Conservation (phyloP, 2,797 vertebrate genomes). For the Enteromius unitaeniatus region DNA sequence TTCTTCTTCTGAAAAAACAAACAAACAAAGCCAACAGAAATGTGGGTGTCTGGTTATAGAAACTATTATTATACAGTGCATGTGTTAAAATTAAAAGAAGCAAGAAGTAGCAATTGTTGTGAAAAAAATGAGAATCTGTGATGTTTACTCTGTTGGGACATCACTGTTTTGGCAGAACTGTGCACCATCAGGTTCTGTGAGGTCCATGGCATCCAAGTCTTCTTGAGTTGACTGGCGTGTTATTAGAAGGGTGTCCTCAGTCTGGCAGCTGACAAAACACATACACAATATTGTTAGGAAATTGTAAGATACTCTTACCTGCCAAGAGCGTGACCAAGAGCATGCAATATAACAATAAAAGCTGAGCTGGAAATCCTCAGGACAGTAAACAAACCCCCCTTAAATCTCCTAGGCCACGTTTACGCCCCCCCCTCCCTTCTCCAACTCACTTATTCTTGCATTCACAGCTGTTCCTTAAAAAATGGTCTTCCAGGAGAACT, state of each 20-base stretch:
- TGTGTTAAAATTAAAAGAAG: neutral
- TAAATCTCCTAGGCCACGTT: too few relatives aligned
- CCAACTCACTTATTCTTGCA: too few relatives aligned
- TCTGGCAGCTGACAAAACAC: constrained; percentile 76
- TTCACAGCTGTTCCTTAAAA: too few relatives aligned
- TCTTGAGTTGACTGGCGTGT: constrained; percentile 80
- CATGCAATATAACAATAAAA: too few relatives aligned
- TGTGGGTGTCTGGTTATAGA: neutral
- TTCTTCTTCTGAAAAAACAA: neutral
- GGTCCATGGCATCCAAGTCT: constrained; percentile 74
- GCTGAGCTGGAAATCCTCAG: too few relatives aligned
- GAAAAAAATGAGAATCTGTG: neutral
- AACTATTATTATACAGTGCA: neutral
- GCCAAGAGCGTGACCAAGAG: too few relatives aligned
- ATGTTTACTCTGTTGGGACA: neutral
- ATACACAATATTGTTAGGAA: neutral
- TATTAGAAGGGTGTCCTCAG: constrained; percentile 79
- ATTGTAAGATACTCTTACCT: too few relatives aligned
- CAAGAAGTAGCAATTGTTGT: neutral
- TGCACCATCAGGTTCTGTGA: neutral
- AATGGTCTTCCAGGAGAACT: too few relatives aligned
- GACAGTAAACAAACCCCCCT: too few relatives aligned
- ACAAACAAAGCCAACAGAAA: neutral
- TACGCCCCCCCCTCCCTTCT: too few relatives aligned
- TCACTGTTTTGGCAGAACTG: neutral